A percentile compares a stretch with the other conserved stretches of the same genome.
phyloP scores from a whole-genome alignment of 2,797 vertebrate species.

The Notamacropus eugenii region DNA sequence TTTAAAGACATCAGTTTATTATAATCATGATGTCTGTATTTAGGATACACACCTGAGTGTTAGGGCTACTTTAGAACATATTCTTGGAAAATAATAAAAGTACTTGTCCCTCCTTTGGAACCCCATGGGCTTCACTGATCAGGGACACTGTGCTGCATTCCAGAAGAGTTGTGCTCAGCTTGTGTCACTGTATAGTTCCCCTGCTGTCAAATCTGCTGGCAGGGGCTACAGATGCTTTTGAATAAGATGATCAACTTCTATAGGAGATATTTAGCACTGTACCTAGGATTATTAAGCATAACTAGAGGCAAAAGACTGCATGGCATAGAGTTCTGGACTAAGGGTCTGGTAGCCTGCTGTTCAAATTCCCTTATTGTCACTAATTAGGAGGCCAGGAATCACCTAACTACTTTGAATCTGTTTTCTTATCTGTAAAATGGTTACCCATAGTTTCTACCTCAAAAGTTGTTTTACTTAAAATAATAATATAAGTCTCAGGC shows the following conservation, averaged over 20 bases:
- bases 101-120: not conserved
- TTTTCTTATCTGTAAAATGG: not conserved
- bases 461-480: not conserved
- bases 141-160: not conserved
- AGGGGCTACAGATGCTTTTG: not conserved
- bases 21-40: not conserved
- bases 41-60: not conserved
- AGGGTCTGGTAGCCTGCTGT: not conserved
- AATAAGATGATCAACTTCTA: not conserved
- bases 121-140: not conserved
- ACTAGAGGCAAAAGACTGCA: not conserved
- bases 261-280: not conserved
- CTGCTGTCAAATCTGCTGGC: not conserved
- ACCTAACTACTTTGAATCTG: not conserved
- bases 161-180: not conserved
- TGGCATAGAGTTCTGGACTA: not conserved
- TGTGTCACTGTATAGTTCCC: not conserved
- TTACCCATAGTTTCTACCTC: not conserved
- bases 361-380: not conserved
- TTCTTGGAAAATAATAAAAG: not conserved
- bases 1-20: not conserved
- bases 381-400: not conserved
- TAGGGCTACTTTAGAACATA: not conserved
- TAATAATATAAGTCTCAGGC: not conserved
- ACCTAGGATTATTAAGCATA: not conserved